Evolutionary conservation across 2,113 vertebrate genomes (phyloP), one percentile per base, ranked within the genome.

Genomic region (Lophotis ruficrista): DNA sequence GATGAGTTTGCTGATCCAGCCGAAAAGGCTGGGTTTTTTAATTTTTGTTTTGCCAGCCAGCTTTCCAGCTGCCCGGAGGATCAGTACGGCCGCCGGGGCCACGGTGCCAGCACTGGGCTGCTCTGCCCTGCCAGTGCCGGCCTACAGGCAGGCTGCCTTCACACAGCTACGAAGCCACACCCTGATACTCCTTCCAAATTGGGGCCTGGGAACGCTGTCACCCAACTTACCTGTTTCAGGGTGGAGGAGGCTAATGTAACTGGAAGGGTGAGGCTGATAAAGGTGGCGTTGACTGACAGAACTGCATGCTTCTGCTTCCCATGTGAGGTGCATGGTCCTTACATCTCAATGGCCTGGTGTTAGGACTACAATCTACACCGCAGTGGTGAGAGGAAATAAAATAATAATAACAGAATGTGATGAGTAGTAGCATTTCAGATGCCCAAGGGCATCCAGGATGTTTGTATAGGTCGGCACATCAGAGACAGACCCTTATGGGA

Each of bases 191-290:
- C 69, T 79, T 94, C 77, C 94, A 89, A 87, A 89, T 58, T 22
- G 61, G 73, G 90, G 80, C 94, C 90, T 96, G 94, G 95, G 95
- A 96, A 96, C 4, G 4, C 57, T 37, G 89, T 87, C 96, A 94
- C 89, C 77, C 89, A 94, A 81, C 25, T 50, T 89, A 94, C 95
- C 90, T 92, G 95, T 97, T 97, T 91, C 89, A 89, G 96, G 94
- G 95, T 3, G 92, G 96, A 94, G 95, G 53, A 89, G 53, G 73
- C 77, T 84, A 87, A 89, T 31, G 86, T 50, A 75, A 91, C 43
- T 70, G 77, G 54, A 33, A 93, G 51, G 93, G 96, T 87, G 92
- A 37, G 92, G 76, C 95, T 96, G 95, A 96, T 93, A 95, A 93
- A 95, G 92, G 61, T 3, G 1, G 79, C 0, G 83, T 1, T 94